A percentile compares a stretch with the other conserved stretches of the same genome.
These are phyloP conservation scores for Epinephelus cyanopodus DNA, from an alignment of 2,113 vertebrate genomes.

Conservation along the genomic window DNA sequence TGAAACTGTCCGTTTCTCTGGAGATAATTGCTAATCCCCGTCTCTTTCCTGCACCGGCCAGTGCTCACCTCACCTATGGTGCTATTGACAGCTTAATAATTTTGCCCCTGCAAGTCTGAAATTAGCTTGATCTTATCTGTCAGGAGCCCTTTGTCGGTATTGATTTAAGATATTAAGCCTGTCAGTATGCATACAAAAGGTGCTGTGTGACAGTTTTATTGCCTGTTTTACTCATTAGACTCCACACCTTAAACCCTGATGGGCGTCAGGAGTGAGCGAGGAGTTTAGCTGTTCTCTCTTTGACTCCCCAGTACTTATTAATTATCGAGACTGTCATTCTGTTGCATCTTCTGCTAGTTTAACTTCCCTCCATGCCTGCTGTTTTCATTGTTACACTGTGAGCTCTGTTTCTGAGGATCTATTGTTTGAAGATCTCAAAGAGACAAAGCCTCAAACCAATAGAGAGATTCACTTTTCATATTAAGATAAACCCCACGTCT, in stretches of 20 bases:
- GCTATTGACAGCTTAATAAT: constrained; percentile 83
- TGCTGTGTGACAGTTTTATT: constrained; percentile 73
- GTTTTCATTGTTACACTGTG: constrained; percentile 36
- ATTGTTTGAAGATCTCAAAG: constrained; percentile 61
- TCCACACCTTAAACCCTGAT: constrained; percentile 45
- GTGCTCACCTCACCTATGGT: constrained; percentile 45
- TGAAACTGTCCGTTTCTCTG: constrained; percentile 76
- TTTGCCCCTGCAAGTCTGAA: constrained; percentile 77
- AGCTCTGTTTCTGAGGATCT: constrained; percentile 32
- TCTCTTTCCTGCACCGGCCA: constrained; percentile 27
- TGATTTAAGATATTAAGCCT: constrained; percentile 83
- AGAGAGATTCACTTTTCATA: constrained; percentile 57
- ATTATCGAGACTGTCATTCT: constrained; percentile 64
- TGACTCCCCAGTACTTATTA: constrained; percentile 56
- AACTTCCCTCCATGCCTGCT: constrained; percentile 30
- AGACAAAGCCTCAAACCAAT: constrained; percentile 44
- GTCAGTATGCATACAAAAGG: constrained; percentile 76
- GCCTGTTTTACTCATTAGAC: constrained; percentile 67
- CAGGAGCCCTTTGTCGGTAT: constrained; percentile 76
- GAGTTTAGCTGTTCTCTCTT: constrained; percentile 25
- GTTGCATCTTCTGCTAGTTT: constrained; percentile 44
- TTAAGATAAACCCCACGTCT: constrained; percentile 52
- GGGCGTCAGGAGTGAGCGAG: constrained; percentile 32
- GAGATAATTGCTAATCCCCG: constrained; percentile 77
- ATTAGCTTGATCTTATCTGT: constrained; percentile 85